These are phyloP conservation scores for Nyleta sp. DNA, from an alignment of 2,888 invertebrate genomes.

Conservation along the genomic window DNA sequence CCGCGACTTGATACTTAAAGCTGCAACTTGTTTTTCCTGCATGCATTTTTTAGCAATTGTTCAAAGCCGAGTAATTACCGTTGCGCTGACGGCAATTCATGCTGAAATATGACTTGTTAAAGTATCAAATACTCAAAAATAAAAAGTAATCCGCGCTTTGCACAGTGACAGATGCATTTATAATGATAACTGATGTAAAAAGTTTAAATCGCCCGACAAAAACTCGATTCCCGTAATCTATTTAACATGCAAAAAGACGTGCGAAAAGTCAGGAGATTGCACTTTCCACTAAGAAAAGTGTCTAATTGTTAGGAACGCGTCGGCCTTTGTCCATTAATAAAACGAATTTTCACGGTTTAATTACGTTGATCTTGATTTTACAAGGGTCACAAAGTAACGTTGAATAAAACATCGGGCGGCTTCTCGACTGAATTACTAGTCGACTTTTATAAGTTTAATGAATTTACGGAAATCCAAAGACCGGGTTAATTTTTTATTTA, in stretches of 20 bases:
- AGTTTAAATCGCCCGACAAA: too few species aligned
- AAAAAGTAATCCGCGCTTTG: neutral
- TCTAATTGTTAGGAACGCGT: too few species aligned
- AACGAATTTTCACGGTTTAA: too few species aligned
- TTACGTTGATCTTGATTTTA: neutral
- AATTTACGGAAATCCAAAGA: neutral
- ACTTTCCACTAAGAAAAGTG: too few species aligned
- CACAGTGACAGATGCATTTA: neutral
- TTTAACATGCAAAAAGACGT: too few species aligned
- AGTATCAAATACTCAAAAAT: slow-evolving; percentile 2
- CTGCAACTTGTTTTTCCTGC: neutral
- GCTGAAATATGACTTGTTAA: slow-evolving; percentile 17
- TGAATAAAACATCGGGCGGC: slow-evolving; percentile 3
- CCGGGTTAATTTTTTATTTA: slow-evolving; percentile 11
- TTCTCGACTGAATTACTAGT: neutral
- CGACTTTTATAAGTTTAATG: slow-evolving; percentile 11
- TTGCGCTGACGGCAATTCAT: neutral
- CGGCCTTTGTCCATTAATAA: too few species aligned
- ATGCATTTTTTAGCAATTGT: slow-evolving; percentile 15
- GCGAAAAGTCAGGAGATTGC: too few species aligned
- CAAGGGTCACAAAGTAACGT: neutral
- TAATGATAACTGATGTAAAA: slow-evolving; percentile 20
- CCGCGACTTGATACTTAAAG: slow-evolving; percentile 1
- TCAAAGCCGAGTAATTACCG: slow-evolving; percentile 3
- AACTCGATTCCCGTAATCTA: too few species aligned